Base-by-base conservation (phyloP, 2,888 invertebrate species). In the Neoascia interrupta region DNA sequence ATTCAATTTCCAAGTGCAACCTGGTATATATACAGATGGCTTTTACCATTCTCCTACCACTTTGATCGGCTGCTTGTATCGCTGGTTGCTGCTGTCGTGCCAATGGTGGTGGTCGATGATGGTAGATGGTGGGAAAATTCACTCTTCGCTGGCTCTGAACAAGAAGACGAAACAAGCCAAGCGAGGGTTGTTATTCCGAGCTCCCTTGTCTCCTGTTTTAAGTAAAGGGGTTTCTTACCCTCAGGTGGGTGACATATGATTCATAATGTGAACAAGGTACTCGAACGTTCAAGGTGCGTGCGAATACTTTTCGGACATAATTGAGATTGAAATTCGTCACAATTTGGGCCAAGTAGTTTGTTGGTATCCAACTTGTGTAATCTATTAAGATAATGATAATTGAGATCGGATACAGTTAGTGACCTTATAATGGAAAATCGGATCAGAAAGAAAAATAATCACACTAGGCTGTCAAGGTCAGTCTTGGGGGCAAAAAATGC, bases 21-120 rank as follows among this genome's bases (percentile, higher is more conserved):
- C 84, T 84, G 82, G 84, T 87, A 87, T 89, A 85, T 89, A 89
- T 88, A 88, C 87, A 84, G 85, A 84, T 84, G 84, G 84, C 83
- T 75, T 56, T 79, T 73, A 47, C 79, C 79, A 54, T 61, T 83
- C 83, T 84, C 83, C 83, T 80, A 74, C 80, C 74, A 72, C 39
- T n/a, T 16, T 49, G 56, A 79, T 68, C 79, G 73, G 79, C 73
- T 79, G 79, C 58, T 28, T 28, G 53, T 49, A 60, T 47, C 74
- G 72, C 37, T 60, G 43, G 34, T 41, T 41, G 36, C 54, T 51
- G 64, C 41, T 26, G 39, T 53, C 11, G 23, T 47, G 28, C 11
- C 37, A 26, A 34, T 45, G 54, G 49, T 51, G 26, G 58, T 47
- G 53, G 61, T 39, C n/a, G 64, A 16, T 63, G 68, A 49, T 56